These are phyloP conservation scores for Anas acuta DNA, from an alignment of 2,797 vertebrate species.

Conservation along the genomic window DNA sequence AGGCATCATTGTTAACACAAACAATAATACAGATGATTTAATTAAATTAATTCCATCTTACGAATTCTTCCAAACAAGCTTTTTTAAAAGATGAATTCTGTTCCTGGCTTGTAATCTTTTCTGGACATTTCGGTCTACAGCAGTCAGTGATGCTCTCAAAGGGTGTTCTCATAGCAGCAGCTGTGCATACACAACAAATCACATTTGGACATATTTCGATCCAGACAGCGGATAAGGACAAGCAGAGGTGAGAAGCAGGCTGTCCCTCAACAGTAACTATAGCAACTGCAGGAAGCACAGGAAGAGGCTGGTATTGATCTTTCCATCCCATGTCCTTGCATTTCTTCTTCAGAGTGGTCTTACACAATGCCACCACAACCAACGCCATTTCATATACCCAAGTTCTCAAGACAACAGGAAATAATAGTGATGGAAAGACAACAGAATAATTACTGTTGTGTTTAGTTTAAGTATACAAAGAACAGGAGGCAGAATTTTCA, in stretches of 20 bases:
- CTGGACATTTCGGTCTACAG: background rate
- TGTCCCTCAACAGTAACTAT: constrained; percentile 30
- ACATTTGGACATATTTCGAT: constrained; percentile 12
- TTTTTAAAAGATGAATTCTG: background rate
- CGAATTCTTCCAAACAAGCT: background rate
- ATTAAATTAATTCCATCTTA: background rate
- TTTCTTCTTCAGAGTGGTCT: constrained; percentile 28
- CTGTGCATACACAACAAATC: constrained; percentile 25
- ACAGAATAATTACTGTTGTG: background rate
- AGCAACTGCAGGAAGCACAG: background rate
- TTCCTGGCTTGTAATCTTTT: background rate
- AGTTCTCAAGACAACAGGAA: background rate
- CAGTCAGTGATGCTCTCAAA: background rate
- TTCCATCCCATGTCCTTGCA: background rate
- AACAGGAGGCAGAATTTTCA: background rate
- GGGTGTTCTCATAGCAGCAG: background rate
- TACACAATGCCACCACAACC: background rate
- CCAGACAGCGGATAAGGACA: constrained; percentile 30
- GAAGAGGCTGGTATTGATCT: constrained; percentile 34
- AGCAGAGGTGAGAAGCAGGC: constrained; percentile 56
- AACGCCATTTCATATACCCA: background rate
- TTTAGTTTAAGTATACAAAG: background rate
- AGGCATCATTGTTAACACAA: background rate
- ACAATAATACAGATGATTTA: background rate
- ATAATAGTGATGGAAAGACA: background rate